Percentiles rank a stretch among this genome's conserved stretches.
These are phyloP conservation scores for Gisinianus flammeolus DNA, from an alignment of 2,888 invertebrate genomes.

Conservation along the genomic window DNA sequence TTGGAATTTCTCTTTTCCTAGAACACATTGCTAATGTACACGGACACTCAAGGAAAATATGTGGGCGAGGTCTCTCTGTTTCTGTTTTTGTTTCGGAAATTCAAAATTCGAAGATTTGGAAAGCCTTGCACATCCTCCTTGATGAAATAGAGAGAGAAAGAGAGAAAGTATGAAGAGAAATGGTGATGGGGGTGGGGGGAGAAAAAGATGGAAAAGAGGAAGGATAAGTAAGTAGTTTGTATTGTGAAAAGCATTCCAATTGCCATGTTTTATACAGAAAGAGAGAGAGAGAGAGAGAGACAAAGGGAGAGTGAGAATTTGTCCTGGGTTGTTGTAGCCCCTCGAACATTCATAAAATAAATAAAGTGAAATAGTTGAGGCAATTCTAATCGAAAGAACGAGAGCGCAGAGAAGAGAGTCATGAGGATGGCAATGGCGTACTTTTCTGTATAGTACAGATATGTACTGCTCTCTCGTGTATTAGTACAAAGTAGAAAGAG, in stretches of 20 bases:
- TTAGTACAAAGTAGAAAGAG: too few species aligned
- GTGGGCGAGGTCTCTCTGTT: too few species aligned
- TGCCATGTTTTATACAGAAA: not conserved
- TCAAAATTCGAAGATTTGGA: too few species aligned
- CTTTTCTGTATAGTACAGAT: too few species aligned
- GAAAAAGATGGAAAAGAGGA: not conserved
- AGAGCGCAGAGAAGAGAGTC: not conserved
- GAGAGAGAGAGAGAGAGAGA: slow-evolving; percentile 29
- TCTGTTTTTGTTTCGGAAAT: too few species aligned
- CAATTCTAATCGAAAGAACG: not conserved
- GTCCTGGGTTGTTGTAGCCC: not conserved
- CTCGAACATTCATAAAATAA: slow-evolving; percentile 8
- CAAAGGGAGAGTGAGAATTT: not conserved
- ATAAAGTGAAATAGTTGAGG: slow-evolving; percentile 18
- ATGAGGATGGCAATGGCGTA: too few species aligned
- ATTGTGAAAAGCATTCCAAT: not conserved
- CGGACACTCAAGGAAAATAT: too few species aligned
- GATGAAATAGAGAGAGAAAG: not conserved
- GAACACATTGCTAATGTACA: too few species aligned
- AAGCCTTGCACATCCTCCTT: too few species aligned
- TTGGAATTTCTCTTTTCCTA: too few species aligned
- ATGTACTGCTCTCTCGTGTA: too few species aligned
- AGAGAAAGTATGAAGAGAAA: not conserved
- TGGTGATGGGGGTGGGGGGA: too few species aligned
- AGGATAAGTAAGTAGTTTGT: not conserved